Conservation (phyloP, 30 jellyfish, hydroid and myxozoan genomes). For the Clytia hemisphaerica region DNA sequence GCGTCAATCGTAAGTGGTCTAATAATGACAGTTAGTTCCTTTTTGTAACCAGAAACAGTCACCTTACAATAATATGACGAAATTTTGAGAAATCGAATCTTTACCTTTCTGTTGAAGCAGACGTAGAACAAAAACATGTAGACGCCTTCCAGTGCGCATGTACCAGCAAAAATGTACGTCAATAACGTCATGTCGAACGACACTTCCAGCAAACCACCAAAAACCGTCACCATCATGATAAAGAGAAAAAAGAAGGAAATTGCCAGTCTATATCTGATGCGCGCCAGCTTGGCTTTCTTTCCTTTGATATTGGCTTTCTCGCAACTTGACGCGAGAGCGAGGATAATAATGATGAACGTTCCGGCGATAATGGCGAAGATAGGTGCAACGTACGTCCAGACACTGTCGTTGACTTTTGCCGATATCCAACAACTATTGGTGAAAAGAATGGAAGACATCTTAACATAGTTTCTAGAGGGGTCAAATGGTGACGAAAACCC, state of each 20-base stretch:
- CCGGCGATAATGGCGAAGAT: constrained; percentile 87
- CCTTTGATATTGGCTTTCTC: constrained; percentile 1
- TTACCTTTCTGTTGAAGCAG: constrained; percentile 58
- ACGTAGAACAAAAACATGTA: constrained; percentile 59
- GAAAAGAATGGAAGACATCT: no score
- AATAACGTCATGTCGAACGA: constrained; percentile 31
- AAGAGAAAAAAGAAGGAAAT: constrained; percentile 55
- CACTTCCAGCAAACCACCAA: constrained; percentile 70
- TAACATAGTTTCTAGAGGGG: no score
- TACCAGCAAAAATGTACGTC: constrained; percentile 11
- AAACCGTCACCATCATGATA: constrained; percentile 64
- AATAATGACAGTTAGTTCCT: no score
- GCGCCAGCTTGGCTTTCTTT: constrained; percentile 6
- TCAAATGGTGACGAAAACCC: no score
- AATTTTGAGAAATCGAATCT: not conserved
- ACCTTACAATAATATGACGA: not conserved
- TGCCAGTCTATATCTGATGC: constrained; percentile 41
- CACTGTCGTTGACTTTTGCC: constrained; percentile 44
- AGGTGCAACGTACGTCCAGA: constrained; percentile 92
- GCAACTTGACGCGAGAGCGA: constrained; percentile 13
- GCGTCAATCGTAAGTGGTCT: no score
- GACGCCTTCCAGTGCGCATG: constrained; percentile 45
- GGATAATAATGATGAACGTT: not conserved
- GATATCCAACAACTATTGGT: constrained; percentile 95
- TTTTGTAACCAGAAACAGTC: not conserved